Conservation (phyloP, 2,797 vertebrate genomes). For the Mormyrus proboscirostris region DNA sequence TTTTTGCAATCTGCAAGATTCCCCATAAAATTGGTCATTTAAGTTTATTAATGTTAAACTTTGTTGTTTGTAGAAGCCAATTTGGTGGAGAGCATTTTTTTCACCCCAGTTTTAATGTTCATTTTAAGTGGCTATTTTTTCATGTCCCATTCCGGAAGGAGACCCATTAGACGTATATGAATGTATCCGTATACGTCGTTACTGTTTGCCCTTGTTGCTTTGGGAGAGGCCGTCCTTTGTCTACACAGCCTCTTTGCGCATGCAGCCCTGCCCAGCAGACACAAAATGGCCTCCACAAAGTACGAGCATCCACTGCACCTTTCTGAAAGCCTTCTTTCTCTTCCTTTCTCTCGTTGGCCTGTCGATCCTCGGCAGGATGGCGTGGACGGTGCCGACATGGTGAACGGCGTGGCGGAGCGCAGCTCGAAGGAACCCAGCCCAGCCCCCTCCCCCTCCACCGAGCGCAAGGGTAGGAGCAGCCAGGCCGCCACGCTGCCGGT, state of each 20-base stretch:
- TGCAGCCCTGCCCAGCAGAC: slow-evolving; percentile 9
- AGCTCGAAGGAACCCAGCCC: slow-evolving; percentile 74
- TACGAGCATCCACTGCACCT: background rate
- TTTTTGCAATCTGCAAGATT: background rate
- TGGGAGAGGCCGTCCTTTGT: slow-evolving; percentile 21
- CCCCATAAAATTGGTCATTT: background rate
- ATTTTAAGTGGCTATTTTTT: background rate
- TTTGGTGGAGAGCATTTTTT: background rate
- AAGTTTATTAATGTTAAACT: background rate
- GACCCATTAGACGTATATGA: background rate
- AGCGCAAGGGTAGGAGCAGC: slow-evolving; percentile 74
- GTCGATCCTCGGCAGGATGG: slow-evolving; percentile 59
- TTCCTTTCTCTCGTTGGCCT: background rate
- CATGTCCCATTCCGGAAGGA: background rate
- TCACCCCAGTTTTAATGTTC: background rate
- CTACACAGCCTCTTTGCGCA: slow-evolving; percentile 38
- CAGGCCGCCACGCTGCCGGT: slow-evolving; percentile 82
- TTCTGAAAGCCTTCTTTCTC: background rate
- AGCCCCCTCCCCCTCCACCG: slow-evolving; percentile 73
- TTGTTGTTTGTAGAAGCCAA: background rate
- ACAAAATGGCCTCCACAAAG: background rate
- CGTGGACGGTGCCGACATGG: slow-evolving; percentile 66
- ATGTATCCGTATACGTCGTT: background rate
- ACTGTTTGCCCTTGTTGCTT: background rate
- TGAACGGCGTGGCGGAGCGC: slow-evolving; percentile 75